Evolutionary conservation across 2,113 vertebrate genomes (phyloP).

Genomic region (Anarhynchus alexandrinus): DNA sequence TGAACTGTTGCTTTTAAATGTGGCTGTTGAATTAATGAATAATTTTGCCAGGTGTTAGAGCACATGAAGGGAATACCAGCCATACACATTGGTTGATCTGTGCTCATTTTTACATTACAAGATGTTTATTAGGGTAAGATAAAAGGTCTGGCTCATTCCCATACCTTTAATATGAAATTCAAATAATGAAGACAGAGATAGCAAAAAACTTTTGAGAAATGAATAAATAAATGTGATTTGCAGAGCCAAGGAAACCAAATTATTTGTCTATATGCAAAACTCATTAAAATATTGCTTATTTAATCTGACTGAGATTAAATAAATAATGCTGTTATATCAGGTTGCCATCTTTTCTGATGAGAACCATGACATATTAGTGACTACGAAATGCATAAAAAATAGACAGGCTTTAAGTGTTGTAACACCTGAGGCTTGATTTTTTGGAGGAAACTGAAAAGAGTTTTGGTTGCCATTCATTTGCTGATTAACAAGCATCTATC

Average conservation of each 20-base stretch:
- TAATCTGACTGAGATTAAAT: neutral
- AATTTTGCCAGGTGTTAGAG: conserved; percentile 73
- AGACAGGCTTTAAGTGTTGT: neutral
- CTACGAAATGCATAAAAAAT: neutral
- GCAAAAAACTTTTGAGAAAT: neutral
- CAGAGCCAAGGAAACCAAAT: neutral
- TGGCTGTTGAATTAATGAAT: conserved; percentile 71
- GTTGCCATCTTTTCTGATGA: neutral
- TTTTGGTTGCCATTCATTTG: neutral
- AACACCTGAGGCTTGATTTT: neutral
- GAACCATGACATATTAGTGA: neutral
- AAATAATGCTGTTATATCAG: neutral
- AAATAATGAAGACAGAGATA: conserved; percentile 8
- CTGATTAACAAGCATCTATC: neutral
- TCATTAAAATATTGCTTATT: neutral
- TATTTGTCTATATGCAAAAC: neutral
- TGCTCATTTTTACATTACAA: conserved; percentile 44
- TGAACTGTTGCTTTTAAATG: conserved; percentile 72
- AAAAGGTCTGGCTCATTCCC: conserved; percentile 61
- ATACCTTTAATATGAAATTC: conserved; percentile 57
- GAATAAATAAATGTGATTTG: neutral
- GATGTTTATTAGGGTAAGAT: conserved; percentile 60
- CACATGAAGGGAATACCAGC: conserved; percentile 57
- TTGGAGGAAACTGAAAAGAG: neutral
- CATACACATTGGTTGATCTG: neutral